Conservation (phyloP, 2,113 vertebrate genomes). For the Calyptomena viridis region DNA sequence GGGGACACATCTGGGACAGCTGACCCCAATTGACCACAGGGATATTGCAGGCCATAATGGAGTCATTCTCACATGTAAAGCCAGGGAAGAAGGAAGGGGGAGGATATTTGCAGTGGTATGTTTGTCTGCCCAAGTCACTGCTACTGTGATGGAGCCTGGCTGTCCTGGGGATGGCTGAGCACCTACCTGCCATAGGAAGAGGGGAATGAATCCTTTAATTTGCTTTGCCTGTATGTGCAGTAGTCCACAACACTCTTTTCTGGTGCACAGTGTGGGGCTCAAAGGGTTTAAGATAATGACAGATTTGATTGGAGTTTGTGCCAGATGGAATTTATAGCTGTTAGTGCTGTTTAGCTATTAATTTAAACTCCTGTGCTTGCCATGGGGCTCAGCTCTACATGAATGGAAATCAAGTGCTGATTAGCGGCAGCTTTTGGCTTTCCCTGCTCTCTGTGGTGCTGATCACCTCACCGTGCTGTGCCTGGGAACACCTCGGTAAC, state of each 20-base stretch:
- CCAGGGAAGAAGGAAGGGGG: neutral
- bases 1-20: neutral
- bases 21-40: neutral
- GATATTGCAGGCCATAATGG: neutral
- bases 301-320: neutral
- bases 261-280: neutral
- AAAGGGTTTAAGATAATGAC: neutral
- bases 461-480: neutral
- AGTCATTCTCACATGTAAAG: neutral
- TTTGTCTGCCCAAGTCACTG: neutral
- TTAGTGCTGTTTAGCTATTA: neutral
- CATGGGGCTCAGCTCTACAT: neutral
- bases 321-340: neutral
- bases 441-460: neutral
- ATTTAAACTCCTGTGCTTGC: neutral
- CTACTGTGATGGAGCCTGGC: accelerated
- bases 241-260: neutral
- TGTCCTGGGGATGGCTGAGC: neutral
- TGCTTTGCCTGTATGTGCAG: neutral
- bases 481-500: neutral
- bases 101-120: accelerated
- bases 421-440: neutral
- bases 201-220: neutral
- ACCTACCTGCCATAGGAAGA: neutral
- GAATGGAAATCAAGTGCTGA: neutral